Evolutionary conservation across 1,140 invertebrate species (phyloP).

Genomic region (Dreissena polymorpha): DNA sequence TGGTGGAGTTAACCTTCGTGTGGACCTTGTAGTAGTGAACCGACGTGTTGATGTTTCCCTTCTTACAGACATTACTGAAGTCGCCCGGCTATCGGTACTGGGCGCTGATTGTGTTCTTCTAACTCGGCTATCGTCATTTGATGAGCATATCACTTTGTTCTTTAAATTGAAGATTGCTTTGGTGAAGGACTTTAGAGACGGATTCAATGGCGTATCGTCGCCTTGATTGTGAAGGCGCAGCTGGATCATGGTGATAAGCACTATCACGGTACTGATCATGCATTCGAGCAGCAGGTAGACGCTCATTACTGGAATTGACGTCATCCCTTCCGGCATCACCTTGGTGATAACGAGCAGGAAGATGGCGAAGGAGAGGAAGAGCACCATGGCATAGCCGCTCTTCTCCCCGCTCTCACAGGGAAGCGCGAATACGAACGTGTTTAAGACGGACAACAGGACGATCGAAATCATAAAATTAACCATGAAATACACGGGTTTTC

Average conservation of each 20-base stretch:
- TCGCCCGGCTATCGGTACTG: too few species aligned
- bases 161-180: too few species aligned
- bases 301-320: slow-evolving; percentile 42
- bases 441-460: slow-evolving; percentile 32
- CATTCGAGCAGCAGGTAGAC: slow-evolving; percentile 41
- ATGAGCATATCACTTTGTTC: too few species aligned
- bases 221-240: slow-evolving; percentile 36
- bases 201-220: slow-evolving; percentile 40
- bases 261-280: slow-evolving; percentile 44
- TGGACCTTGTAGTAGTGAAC: too few species aligned
- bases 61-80: too few species aligned
- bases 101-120: too few species aligned
- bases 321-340: slow-evolving; percentile 56
- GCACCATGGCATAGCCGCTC: slow-evolving; percentile 40
- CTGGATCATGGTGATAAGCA: slow-evolving; percentile 38
- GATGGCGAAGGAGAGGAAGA: slow-evolving; percentile 48
- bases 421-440: slow-evolving; percentile 47
- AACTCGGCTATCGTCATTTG: too few species aligned
- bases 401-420: slow-evolving; percentile 50
- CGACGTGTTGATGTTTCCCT: too few species aligned
- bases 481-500: slow-evolving; percentile 44
- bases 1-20: too few species aligned
- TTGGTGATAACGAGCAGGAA: slow-evolving; percentile 48
- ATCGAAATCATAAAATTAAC: slow-evolving; percentile 50
- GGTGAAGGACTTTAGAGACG: background rate